Percentiles rank a stretch among this genome's conserved stretches.
These are phyloP conservation scores for Parnassius smintheus DNA, from an alignment of 2,888 invertebrate species.

Conservation along the genomic window DNA sequence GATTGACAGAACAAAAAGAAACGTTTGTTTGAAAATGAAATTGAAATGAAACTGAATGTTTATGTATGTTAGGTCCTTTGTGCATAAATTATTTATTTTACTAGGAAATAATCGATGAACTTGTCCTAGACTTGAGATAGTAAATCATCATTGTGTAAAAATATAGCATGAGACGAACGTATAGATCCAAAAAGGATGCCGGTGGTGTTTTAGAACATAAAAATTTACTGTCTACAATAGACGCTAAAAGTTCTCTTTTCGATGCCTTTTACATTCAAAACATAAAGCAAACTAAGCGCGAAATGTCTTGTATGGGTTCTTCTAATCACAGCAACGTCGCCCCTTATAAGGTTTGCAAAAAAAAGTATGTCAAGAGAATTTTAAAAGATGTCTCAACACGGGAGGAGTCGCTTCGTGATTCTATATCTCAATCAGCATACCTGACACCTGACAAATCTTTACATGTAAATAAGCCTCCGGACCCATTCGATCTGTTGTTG, in stretches of 20 bases:
- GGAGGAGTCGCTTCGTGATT: slow-evolving; percentile 34
- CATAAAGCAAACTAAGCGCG: slow-evolving; percentile 70
- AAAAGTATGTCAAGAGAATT: slow-evolving; percentile 65
- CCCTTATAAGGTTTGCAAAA: slow-evolving; percentile 62
- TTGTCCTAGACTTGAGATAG: neutral
- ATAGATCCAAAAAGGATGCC: slow-evolving; percentile 63
- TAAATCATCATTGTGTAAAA: neutral
- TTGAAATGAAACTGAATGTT: too few species aligned
- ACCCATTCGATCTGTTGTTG: slow-evolving; percentile 66
- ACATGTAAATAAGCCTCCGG: slow-evolving; percentile 61
- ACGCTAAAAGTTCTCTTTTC: slow-evolving; percentile 62
- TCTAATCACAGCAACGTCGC: slow-evolving; percentile 46
- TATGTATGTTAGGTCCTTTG: too few species aligned
- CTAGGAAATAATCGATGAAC: neutral
- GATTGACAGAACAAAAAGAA: too few species aligned
- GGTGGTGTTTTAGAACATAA: slow-evolving; percentile 52
- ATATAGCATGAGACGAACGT: slow-evolving; percentile 58
- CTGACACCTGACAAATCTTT: slow-evolving; percentile 72
- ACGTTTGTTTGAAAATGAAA: too few species aligned
- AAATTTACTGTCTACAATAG: slow-evolving; percentile 56
- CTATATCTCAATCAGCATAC: slow-evolving; percentile 47
- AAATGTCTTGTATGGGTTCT: slow-evolving; percentile 54
- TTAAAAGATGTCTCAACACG: slow-evolving; percentile 50
- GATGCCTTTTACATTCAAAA: slow-evolving; percentile 73
- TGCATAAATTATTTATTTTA: too few species aligned